These are phyloP conservation scores for Caenorhabditis remanei DNA, from an alignment of 1,140 invertebrate genomes.

Conservation along the genomic window DNA sequence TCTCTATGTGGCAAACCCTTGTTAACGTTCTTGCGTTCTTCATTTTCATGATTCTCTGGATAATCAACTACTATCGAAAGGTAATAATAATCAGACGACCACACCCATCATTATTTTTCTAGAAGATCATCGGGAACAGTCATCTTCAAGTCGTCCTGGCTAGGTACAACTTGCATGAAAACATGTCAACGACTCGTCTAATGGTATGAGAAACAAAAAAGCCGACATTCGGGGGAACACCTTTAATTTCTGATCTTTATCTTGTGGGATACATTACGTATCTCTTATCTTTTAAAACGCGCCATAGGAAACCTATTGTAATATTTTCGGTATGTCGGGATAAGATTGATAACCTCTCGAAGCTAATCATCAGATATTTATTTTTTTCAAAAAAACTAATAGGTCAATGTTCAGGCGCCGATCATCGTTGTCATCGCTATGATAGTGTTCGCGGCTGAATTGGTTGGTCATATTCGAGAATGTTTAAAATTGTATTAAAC, in stretches of 20 bases:
- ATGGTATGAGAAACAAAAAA: neutral
- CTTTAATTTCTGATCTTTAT: conserved; percentile 44
- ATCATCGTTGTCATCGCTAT: conserved; percentile 9
- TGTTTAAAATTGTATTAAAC: neutral
- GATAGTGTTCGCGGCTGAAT: conserved; percentile 28
- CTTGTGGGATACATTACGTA: conserved; percentile 16
- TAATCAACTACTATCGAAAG: conserved; percentile 3
- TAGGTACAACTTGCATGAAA: conserved; percentile 34
- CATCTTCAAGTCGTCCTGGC: conserved; percentile 32
- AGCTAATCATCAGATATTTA: neutral
- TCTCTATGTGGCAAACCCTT: neutral
- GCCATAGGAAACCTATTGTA: neutral
- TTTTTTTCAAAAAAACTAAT: conserved; percentile 40
- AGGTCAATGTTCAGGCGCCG: conserved; percentile 46
- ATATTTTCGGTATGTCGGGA: neutral
- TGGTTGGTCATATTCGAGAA: conserved; percentile 1
- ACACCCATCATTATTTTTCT: conserved; percentile 16
- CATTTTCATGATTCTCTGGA: conserved; percentile 31
- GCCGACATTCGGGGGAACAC: conserved; percentile 21
- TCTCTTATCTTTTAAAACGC: neutral
- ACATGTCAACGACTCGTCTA: conserved; percentile 34
- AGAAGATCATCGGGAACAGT: conserved; percentile 39
- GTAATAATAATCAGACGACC: conserved; percentile 1
- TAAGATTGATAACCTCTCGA: conserved; percentile 18
- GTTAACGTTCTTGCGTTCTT: neutral